phyloP scores from a whole-genome alignment of 37 sponge, comb jelly and placozoan species.

The Hexactinellida sp. region DNA sequence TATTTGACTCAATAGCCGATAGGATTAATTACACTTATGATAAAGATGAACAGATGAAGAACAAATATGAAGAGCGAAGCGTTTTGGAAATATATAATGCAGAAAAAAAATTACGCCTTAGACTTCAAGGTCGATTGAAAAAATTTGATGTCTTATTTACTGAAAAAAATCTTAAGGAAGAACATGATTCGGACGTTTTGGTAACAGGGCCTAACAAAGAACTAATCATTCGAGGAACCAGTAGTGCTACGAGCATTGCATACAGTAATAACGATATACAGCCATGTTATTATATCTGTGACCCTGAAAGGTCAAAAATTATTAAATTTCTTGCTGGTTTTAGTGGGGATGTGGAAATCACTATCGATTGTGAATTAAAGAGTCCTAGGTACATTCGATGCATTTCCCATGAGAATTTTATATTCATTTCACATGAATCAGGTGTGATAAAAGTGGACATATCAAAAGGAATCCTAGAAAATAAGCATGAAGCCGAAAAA shows the following conservation, averaged over 20 bases:
- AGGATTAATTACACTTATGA: too few species aligned
- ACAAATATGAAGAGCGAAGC: background rate
- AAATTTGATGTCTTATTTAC: too few species aligned
- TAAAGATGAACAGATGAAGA: background rate
- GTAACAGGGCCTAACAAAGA: too few species aligned
- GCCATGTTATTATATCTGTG: background rate
- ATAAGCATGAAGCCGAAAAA: background rate
- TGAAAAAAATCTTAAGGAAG: too few species aligned
- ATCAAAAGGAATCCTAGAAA: background rate
- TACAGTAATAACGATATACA: background rate
- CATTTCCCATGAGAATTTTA: background rate
- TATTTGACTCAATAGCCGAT: too few species aligned
- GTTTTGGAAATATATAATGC: background rate
- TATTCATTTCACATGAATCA: background rate
- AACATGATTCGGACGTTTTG: too few species aligned
- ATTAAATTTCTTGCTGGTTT: background rate
- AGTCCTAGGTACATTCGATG: background rate
- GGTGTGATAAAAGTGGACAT: background rate
- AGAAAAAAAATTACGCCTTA: background rate
- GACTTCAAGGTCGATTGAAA: background rate
- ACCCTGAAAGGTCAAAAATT: background rate
- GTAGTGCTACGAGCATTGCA: background rate
- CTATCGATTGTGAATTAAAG: background rate
- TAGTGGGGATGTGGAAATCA: background rate
- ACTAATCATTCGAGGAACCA: background rate